These are phyloP conservation scores for Prunella himalayana DNA, from an alignment of 2,113 vertebrate species.

Conservation along the genomic window DNA sequence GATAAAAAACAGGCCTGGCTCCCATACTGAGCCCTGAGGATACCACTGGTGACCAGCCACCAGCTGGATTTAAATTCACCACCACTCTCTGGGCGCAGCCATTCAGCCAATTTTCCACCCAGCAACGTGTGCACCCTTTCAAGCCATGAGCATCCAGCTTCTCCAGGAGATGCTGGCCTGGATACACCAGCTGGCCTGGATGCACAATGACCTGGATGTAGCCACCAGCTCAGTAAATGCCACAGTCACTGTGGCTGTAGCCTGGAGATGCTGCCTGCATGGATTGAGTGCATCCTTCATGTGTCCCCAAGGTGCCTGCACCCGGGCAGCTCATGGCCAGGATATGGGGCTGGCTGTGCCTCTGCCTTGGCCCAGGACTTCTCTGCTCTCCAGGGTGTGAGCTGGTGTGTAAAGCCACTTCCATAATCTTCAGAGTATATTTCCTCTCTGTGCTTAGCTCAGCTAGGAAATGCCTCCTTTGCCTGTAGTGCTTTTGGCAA, in stretches of 20 bases:
- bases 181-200: not conserved
- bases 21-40: not conserved
- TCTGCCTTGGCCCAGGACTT: not conserved
- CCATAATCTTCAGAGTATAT: not conserved
- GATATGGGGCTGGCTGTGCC: not conserved
- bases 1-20: not conserved
- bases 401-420: not conserved
- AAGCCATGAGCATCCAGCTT: not conserved
- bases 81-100: not conserved
- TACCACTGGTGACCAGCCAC: not conserved
- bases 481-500: not conserved
- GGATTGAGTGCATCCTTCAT: accelerated
- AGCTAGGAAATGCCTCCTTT: not conserved
- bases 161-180: not conserved
- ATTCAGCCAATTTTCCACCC: not conserved
- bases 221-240: not conserved
- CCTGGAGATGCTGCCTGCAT: not conserved
- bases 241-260: accelerated
- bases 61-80: not conserved
- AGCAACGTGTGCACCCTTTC: not conserved
- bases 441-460: not conserved
- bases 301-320: accelerated
- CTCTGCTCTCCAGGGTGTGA: not conserved
- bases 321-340: accelerated
- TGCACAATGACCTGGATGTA: not conserved